These are phyloP conservation scores for Trachurus trachurus DNA, from an alignment of 2,797 vertebrate genomes.

Conservation along the genomic window DNA sequence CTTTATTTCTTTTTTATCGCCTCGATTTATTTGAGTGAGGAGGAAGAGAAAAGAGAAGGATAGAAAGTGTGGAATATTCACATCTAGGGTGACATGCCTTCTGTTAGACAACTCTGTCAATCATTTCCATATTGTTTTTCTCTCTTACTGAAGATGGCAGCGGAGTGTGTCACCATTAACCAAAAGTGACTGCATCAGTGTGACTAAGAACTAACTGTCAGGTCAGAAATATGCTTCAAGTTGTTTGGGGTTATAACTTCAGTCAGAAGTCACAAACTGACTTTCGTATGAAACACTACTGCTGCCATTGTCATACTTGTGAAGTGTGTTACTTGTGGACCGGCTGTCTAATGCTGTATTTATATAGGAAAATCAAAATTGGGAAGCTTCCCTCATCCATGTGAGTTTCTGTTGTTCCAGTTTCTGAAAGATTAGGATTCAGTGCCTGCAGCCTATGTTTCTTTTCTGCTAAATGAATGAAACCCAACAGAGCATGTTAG, in stretches of 20 bases:
- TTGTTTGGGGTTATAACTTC: neutral
- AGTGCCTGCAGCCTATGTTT: slow-evolving; percentile 7
- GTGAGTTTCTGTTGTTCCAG: neutral
- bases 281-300: neutral
- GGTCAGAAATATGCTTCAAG: slow-evolving; percentile 6
- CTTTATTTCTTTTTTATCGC: neutral
- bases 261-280: neutral
- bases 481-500: neutral
- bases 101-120: slow-evolving; percentile 22
- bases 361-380: slow-evolving; percentile 12
- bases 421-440: neutral
- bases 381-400: neutral
- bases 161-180: slow-evolving; percentile 24
- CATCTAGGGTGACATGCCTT: neutral
- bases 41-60: neutral
- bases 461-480: neutral
- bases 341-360: slow-evolving; percentile 10
- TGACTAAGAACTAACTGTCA: slow-evolving; percentile 4
- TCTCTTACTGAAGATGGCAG: neutral
- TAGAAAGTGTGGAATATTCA: slow-evolving; percentile 33
- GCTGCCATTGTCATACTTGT: neutral
- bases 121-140: slow-evolving; percentile 37
- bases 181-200: neutral
- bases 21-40: neutral
- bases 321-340: neutral